phyloP scores from a whole-genome alignment of 2,888 invertebrate genomes.

The Ceratothoa steindachneri region DNA sequence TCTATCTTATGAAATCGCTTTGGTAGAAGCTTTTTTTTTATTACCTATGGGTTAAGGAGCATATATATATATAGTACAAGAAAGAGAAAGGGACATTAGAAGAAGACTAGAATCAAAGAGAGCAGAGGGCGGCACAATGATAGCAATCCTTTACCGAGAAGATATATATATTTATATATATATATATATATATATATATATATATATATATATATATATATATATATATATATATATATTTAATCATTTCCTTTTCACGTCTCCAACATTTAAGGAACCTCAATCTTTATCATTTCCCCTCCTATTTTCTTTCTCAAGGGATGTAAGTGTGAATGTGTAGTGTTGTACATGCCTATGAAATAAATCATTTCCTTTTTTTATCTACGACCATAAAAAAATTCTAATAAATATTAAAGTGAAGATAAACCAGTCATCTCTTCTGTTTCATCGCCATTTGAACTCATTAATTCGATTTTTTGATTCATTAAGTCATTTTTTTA shows the following conservation, averaged over 20 bases:
- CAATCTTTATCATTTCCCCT: not conserved
- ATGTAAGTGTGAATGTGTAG: not conserved
- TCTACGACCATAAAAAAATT: too few relatives aligned
- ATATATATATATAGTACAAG: too few relatives aligned
- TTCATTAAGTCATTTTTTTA: constrained; percentile 13
- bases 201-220: not conserved
- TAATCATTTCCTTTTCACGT: too few relatives aligned
- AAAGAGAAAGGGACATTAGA: too few relatives aligned
- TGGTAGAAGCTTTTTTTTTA: too few relatives aligned
- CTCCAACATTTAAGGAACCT: too few relatives aligned
- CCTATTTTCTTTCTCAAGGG: not conserved
- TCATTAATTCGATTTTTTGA: not conserved
- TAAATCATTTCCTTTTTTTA: not conserved
- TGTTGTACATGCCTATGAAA: not conserved
- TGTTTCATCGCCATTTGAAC: not conserved
- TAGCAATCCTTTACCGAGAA: not conserved
- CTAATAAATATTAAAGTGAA: too few relatives aligned
- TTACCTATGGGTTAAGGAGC: too few relatives aligned
- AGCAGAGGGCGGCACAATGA: too few relatives aligned
- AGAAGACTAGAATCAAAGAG: too few relatives aligned
- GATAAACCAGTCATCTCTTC: too few relatives aligned
- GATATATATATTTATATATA: not conserved
- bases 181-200: not conserved
- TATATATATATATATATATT: not conserved
- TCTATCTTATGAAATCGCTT: not conserved